Evolutionary conservation across 64 coral and sea anemone genomes (phyloP).

Genomic region (Stichodactyla helianthus): DNA sequence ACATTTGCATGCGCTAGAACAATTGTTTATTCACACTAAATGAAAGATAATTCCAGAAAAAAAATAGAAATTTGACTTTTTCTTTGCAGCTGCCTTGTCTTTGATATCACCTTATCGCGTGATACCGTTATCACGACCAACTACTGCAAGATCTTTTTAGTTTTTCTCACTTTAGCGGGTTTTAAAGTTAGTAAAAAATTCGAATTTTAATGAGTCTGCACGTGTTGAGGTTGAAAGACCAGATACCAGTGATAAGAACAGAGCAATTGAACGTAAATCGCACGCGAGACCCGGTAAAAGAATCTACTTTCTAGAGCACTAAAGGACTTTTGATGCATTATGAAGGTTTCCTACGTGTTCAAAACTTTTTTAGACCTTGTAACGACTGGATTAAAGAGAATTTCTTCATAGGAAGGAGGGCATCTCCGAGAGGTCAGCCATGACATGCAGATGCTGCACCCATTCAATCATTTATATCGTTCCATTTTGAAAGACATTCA

Average conservation of each 20-base stretch:
- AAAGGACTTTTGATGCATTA: neutral
- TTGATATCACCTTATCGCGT: neutral
- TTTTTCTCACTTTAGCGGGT: neutral
- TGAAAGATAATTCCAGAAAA: neutral
- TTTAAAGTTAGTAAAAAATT: neutral
- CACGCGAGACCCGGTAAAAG: neutral
- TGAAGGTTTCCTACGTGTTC: neutral
- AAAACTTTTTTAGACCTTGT: neutral
- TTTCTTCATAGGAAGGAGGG: neutral
- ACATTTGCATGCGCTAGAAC: no score
- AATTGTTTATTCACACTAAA: no score
- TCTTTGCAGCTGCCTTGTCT: neutral
- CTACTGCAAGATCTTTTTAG: neutral
- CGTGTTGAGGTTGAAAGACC: neutral
- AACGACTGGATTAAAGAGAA: neutral
- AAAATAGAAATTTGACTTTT: neutral
- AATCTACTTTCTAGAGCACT: neutral
- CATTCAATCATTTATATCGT: neutral
- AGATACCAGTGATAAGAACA: neutral
- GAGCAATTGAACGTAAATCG: neutral
- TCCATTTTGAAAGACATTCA: neutral
- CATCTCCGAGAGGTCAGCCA: neutral
- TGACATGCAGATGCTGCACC: neutral
- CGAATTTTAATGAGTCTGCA: slow-evolving; percentile 8
- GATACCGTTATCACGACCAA: neutral